Evolutionary conservation across 1,140 invertebrate genomes (phyloP), one percentile per base, ranked within the genome.

Genomic region (Oedothorax gibbosus): DNA sequence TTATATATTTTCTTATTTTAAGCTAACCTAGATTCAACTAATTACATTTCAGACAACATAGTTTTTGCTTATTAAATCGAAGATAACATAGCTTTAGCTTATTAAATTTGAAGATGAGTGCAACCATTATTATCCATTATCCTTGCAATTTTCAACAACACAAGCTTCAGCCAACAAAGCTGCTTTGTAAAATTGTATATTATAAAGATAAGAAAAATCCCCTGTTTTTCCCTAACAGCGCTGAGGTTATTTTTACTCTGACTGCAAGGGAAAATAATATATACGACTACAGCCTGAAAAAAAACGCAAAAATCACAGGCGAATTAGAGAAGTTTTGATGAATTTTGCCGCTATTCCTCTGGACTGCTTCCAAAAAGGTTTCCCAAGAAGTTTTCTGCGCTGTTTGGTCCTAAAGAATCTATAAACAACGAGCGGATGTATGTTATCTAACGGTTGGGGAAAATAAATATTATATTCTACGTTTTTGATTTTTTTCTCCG

Each of bases 281-380:
- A 82, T 73, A 82, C 79, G 79, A 68, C 79, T 64, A 54, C 73
- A 73, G 56, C 57, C 57, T n/a, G 57, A 15, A 75, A 76, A 84
- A 84, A 84, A 69, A 72, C 49, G 20, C 54, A 65, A 84, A 72
- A 84, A 84, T 84, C 81, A 65, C 81, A 76, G 72, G 76, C 72
- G 76, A 75, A 84, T 84, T 84, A 53, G 81, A 84, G 71, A 68
- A 84, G 50, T 84, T 84, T 84, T 84, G 81, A 84, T 84, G 81
- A 84, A 84, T 84, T 84, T 84, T 84, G 71, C 69, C 56, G 81
- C 49, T 75, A 64, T 84, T 84, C 81, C 20, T 60, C 57, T 84
- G 81, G 81, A 84, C 53, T 50, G 8, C 21, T 57, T 84, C 81
- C 81, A 84, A 75, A 56, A 75, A 49, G 18, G 12, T 64, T 69